Evolutionary conservation across 2,888 invertebrate genomes (phyloP).

Genomic region (Apamea sordens): DNA sequence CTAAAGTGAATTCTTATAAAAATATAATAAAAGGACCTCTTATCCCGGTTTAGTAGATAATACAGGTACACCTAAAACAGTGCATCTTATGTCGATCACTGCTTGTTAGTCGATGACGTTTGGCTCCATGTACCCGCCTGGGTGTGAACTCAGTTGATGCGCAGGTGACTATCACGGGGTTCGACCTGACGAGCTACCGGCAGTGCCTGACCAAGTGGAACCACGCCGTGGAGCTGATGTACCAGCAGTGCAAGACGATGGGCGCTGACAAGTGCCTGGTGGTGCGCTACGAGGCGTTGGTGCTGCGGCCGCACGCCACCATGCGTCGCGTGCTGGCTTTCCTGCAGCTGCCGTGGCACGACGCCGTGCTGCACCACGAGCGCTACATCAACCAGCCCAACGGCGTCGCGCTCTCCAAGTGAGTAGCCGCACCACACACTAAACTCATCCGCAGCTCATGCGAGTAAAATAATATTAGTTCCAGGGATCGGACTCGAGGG

Average conservation of each 20-base stretch:
- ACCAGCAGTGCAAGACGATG: conserved; percentile 96
- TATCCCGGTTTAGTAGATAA: neutral
- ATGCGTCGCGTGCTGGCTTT: conserved; percentile 97
- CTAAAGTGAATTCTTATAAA: neutral
- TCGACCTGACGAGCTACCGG: conserved; percentile 97
- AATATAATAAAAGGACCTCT: neutral
- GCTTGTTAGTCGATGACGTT: neutral
- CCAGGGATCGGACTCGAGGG: neutral
- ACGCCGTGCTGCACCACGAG: conserved; percentile 99
- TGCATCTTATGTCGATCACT: neutral
- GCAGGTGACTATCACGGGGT: conserved; percentile 94
- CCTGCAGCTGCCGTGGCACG: conserved; percentile 98
- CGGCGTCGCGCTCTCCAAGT: conserved; percentile 98
- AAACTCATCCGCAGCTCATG: neutral
- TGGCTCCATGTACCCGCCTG: neutral
- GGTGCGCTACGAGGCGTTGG: conserved; percentile 99
- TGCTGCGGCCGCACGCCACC: conserved; percentile 97
- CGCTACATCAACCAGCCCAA: conserved; percentile 98
- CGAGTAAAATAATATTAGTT: neutral
- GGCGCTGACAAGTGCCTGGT: conserved; percentile 94
- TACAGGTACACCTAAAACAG: neutral
- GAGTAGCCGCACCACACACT: neutral
- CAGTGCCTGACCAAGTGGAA: conserved; percentile 99
- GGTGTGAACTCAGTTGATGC: conserved; percentile 1
- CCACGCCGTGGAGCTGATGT: conserved; percentile 98